phyloP scores from a whole-genome alignment of 2,797 vertebrate genomes.

The Acanthurus tractus region DNA sequence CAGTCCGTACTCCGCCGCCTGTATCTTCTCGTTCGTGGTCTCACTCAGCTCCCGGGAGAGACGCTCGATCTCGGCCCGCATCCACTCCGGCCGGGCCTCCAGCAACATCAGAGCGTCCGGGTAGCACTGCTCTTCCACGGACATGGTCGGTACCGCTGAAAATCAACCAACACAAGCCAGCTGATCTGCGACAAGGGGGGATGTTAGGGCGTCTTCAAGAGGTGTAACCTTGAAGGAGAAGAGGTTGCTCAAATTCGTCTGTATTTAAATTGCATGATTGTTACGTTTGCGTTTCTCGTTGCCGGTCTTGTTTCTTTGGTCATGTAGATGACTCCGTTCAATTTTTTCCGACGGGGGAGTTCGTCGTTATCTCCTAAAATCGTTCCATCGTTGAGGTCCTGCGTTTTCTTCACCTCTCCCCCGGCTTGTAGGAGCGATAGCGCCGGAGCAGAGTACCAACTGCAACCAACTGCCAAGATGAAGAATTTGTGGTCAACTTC shows the following conservation, averaged over 20 bases:
- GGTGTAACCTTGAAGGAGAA: slow-evolving; percentile 79
- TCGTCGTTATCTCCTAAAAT: slow-evolving; percentile 47
- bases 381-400: slow-evolving; percentile 65
- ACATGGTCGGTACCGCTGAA: slow-evolving; percentile 79
- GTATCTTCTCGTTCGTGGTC: slow-evolving; percentile 97
- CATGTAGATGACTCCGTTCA: slow-evolving; percentile 60
- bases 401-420: slow-evolving; percentile 61
- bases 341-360: slow-evolving; percentile 62
- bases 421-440: slow-evolving; percentile 67
- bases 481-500: slow-evolving; percentile 17
- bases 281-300: slow-evolving; percentile 60
- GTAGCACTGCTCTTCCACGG: slow-evolving; percentile 89
- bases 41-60: slow-evolving; percentile 93
- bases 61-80: slow-evolving; percentile 92
- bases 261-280: slow-evolving; percentile 82
- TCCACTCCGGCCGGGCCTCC: slow-evolving; percentile 89
- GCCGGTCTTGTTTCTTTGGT: slow-evolving; percentile 65
- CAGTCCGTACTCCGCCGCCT: slow-evolving; percentile 97
- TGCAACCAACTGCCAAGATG: not conserved
- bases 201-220: slow-evolving; percentile 72
- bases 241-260: slow-evolving; percentile 77
- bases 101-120: slow-evolving; percentile 87
- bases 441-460: slow-evolving; percentile 29
- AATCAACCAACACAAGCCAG: slow-evolving; percentile 59
- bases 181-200: slow-evolving; percentile 53